Conservation (phyloP, 2,113 vertebrate genomes). For the Catagonus wagneri region DNA sequence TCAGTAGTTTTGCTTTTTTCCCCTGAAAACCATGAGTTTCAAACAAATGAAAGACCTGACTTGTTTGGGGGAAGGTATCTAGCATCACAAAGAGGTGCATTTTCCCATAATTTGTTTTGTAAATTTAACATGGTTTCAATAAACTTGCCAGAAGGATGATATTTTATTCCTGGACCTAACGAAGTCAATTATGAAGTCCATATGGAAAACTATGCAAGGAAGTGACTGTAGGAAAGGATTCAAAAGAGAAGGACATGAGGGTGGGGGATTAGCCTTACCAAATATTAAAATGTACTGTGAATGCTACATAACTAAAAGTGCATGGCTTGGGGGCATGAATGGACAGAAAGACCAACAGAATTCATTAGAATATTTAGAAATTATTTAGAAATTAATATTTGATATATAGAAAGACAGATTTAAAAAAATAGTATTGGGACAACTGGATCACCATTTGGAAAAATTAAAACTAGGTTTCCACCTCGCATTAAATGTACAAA, state of each 20-base stretch:
- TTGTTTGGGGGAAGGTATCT: neutral
- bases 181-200: neutral
- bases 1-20: neutral
- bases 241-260: neutral
- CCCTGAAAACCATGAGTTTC: neutral
- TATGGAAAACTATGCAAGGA: neutral
- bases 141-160: too few species aligned
- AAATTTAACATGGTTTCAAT: constrained; percentile 23
- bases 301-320: neutral
- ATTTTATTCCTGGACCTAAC: neutral
- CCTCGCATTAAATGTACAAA: neutral
- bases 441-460: neutral
- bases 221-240: neutral
- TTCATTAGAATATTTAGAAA: constrained; percentile 18
- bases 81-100: neutral
- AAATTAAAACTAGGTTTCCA: neutral
- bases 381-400: neutral
- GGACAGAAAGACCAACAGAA: neutral
- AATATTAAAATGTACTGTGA: neutral
- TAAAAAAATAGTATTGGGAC: neutral
- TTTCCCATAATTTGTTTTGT: neutral
- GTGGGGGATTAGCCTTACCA: neutral
- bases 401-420: neutral
- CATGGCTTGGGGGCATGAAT: neutral
- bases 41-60: neutral